These are phyloP conservation scores for Euspilapteryx auroguttella DNA, from an alignment of 2,888 invertebrate genomes.

Conservation along the genomic window DNA sequence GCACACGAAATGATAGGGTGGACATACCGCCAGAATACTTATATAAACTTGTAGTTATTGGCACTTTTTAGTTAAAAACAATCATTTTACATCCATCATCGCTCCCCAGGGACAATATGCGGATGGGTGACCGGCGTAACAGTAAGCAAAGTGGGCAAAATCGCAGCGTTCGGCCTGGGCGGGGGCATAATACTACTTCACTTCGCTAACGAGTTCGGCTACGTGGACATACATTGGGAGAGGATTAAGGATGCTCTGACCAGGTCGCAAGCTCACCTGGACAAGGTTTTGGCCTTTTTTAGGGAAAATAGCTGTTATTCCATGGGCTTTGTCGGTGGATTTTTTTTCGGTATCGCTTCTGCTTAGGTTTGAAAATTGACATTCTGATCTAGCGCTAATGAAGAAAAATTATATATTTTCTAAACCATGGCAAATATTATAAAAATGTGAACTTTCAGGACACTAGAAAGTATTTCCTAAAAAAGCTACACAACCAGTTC, in stretches of 20 bases:
- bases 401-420: too few relatives aligned
- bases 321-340: constrained; percentile 81
- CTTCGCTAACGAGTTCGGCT: constrained; percentile 85
- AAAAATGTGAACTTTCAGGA: too few relatives aligned
- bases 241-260: constrained; percentile 75
- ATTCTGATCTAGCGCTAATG: too few relatives aligned
- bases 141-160: constrained; percentile 81
- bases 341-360: constrained; percentile 79
- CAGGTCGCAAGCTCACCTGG: constrained; percentile 72
- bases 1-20: too few relatives aligned
- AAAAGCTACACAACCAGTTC: too few relatives aligned
- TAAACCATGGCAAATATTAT: too few relatives aligned
- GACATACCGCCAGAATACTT: too few relatives aligned
- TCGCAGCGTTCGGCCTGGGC: constrained; percentile 85
- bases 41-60: too few relatives aligned
- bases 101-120: constrained; percentile 16
- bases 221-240: constrained; percentile 87
- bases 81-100: too few relatives aligned
- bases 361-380: constrained; percentile 35
- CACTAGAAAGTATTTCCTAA: too few relatives aligned
- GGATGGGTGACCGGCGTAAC: constrained; percentile 74
- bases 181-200: constrained; percentile 85
- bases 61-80: too few relatives aligned
- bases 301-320: constrained; percentile 70
- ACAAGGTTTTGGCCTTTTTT: constrained; percentile 65